Conservation (phyloP, 2,113 vertebrate species). For the Pteropus alecto region DNA sequence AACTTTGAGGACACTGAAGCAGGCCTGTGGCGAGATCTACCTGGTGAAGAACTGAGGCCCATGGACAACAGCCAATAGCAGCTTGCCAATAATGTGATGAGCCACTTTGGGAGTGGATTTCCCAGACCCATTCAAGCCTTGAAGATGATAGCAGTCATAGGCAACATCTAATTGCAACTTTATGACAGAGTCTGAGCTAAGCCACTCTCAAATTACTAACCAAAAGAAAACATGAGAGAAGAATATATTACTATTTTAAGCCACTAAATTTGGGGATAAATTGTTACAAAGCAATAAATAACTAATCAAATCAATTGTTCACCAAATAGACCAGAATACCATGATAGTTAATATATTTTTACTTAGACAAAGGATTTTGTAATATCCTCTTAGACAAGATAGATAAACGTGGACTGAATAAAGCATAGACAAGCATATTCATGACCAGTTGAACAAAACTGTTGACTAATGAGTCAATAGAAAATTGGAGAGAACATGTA, state of each 20-base stretch:
- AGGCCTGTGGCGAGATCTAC: not conserved
- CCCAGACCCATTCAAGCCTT: not conserved
- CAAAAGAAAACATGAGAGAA: not conserved
- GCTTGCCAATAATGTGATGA: not conserved
- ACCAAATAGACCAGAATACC: not conserved
- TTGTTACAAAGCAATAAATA: not conserved
- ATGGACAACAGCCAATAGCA: not conserved
- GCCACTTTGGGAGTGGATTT: not conserved
- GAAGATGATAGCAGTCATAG: not conserved
- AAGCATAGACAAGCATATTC: not conserved
- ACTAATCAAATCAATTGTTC: not conserved
- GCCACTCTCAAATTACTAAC: not conserved
- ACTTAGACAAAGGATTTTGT: conserved; percentile 20
- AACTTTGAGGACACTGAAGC: not conserved
- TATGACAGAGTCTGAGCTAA: not conserved
- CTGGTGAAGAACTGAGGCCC: not conserved
- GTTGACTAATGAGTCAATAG: not conserved
- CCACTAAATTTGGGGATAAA: not conserved
- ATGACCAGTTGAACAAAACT: not conserved
- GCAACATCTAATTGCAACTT: not conserved
- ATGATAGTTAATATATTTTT: not conserved
- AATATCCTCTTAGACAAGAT: not conserved
- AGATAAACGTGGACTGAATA: not conserved
- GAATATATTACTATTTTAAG: not conserved
- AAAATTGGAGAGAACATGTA: conserved; percentile 8